Evolutionary conservation across 2,113 vertebrate genomes (phyloP).

Genomic region (Alces alces): DNA sequence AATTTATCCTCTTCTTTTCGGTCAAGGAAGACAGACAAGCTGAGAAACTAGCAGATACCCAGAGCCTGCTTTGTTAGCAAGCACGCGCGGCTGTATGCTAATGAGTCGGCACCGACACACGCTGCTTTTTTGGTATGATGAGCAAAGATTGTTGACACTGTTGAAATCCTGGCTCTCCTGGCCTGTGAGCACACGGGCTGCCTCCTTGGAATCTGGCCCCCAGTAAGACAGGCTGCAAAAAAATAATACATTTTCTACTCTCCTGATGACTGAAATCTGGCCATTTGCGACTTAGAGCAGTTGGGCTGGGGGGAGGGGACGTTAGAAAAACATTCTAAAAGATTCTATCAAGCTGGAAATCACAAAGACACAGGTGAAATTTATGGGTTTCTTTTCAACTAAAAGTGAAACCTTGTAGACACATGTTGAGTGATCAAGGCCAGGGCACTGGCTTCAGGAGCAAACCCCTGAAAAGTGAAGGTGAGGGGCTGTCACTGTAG

Average conservation of each 20-base stretch:
- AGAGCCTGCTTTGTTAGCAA: conserved; percentile 81
- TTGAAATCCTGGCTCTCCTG: conserved; percentile 79
- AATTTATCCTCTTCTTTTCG: conserved; percentile 50
- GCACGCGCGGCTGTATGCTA: conserved; percentile 78
- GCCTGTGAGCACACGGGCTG: conserved; percentile 74
- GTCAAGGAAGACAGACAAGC: conserved; percentile 72
- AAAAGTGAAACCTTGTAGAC: not conserved
- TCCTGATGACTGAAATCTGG: conserved; percentile 66
- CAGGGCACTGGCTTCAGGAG: not conserved
- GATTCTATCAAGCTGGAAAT: not conserved
- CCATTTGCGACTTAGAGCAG: conserved; percentile 33
- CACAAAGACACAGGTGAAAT: conserved; percentile 35
- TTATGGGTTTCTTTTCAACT: not conserved
- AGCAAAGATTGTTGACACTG: conserved; percentile 81
- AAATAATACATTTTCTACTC: conserved; percentile 53
- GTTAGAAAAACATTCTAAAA: not conserved
- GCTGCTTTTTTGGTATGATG: conserved; percentile 75
- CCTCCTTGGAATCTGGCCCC: conserved; percentile 75
- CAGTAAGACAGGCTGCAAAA: conserved; percentile 77
- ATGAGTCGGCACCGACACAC: conserved; percentile 76
- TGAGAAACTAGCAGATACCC: conserved; percentile 64
- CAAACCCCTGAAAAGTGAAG: not conserved
- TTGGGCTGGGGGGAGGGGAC: not conserved
- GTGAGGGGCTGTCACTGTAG: not conserved
- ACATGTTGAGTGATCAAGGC: not conserved